Evolutionary conservation across 1,140 invertebrate genomes (phyloP), one percentile per base, ranked within the genome.

Genomic region (Solenopsis fugax): DNA sequence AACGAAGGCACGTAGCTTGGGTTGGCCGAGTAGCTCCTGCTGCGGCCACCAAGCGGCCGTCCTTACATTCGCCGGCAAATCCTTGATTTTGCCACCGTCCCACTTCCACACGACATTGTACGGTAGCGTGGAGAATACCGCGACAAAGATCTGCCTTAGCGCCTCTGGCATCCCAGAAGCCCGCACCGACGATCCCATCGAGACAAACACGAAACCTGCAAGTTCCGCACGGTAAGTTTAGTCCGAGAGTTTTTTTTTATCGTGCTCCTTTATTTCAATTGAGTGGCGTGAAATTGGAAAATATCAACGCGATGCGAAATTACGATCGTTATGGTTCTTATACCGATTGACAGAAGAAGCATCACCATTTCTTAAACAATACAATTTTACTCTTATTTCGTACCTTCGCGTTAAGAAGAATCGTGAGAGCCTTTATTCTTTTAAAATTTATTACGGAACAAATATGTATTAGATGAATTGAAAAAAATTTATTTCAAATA

Each of bases 101-200:
- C 97, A 97, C 93, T 97, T 98, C 97, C 97, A 98, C 0, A 98
- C 93, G 37, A 98, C 97, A 88, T 97, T 96, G 91, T 97, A 97
- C 0, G 97, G 97, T 41, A 98, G 92, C 13, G 96, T 96, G 1
- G 97, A 96, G 88, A 98, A 97, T 0, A 97, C 97, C 16, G 96
- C 96, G 9, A 97, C 95, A 69, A 98, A 96, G 88, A 97, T 95
- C 21, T 95, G 94, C 48, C 97, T 96, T 2, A 97, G 95, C 1
- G 96, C 95, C 45, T 97, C 96, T 0, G 97, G 97, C 97, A 98
- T 97, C 82, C 97, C 97, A 1, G 96, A 96, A 0, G 97, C 97
- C 88, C 96, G 96, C 1, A 98, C 97, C 2, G 97, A 97, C 0
- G 97, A 97, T 0, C 97, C 97, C 97, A 98, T 97, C 5, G 97